Percentiles rank a stretch among this genome's conserved stretches.
These are phyloP conservation scores for Sebastes taczanowskii DNA, from an alignment of 2,797 vertebrate genomes.

Conservation along the genomic window DNA sequence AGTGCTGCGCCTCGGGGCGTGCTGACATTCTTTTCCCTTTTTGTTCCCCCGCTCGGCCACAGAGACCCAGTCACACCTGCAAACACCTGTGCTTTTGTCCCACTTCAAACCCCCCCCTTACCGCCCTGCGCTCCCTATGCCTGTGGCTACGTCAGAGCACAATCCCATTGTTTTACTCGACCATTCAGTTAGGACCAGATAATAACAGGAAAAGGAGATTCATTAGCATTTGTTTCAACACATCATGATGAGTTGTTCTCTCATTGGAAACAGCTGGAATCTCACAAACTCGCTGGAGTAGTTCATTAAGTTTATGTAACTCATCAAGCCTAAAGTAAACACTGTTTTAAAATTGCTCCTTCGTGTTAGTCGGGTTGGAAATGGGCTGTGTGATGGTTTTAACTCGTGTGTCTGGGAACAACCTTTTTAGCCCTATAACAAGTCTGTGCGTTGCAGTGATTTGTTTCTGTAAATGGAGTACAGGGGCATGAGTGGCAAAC, in stretches of 20 bases:
- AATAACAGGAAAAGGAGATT: conserved; percentile 56
- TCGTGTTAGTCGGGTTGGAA: conserved; percentile 32
- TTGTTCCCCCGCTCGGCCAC: conserved; percentile 32
- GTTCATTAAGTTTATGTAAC: conserved; percentile 55
- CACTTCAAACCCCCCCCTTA: conserved; percentile 39
- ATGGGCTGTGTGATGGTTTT: conserved; percentile 55
- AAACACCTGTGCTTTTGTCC: conserved; percentile 85
- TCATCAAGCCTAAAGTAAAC: conserved; percentile 57
- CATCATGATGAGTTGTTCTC: conserved; percentile 26
- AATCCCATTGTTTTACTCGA: conserved; percentile 57
- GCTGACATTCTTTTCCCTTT: conserved; percentile 58
- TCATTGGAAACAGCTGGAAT: conserved; percentile 26
- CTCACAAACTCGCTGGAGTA: conserved; percentile 12
- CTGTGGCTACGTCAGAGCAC: conserved; percentile 64
- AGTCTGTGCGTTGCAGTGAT: conserved; percentile 18
- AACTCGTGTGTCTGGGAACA: conserved; percentile 55
- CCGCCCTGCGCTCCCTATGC: conserved; percentile 32
- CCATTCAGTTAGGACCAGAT: conserved; percentile 62
- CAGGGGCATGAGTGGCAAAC: conserved; percentile 52
- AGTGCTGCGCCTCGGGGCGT: conserved; percentile 54
- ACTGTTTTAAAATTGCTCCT: conserved; percentile 45
- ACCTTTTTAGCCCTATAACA: conserved; percentile 33
- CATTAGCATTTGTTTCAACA: conserved; percentile 59
- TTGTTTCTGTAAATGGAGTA: conserved; percentile 44
- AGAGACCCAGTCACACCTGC: conserved; percentile 75